Base-by-base conservation (phyloP, 2,888 invertebrate species). In the Drosophila phalerata region DNA sequence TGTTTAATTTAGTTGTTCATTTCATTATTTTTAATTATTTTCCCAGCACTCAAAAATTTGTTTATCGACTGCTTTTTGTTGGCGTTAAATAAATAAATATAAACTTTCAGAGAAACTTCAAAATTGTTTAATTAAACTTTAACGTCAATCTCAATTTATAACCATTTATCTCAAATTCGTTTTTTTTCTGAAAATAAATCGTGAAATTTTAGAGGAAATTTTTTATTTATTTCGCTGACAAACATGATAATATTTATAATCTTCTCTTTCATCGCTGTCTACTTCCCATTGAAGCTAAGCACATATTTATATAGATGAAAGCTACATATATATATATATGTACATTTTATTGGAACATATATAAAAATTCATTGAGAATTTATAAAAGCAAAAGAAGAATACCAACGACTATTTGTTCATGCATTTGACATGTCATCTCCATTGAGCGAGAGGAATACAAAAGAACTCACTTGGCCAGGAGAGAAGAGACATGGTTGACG, bases 361-460 rank as follows among this genome's bases (percentile, higher is more conserved):
- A 48, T 52, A 43, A 69, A 79, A 69, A 66, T 63, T 73, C 69
- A 64, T 77, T 74, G 51, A 53, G 62, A 63, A 57, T 62, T 65
- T 57, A 63, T 65, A 62, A 73, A 63, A 55, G 15, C 17, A 43
- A 37, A 40, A 38, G 47, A 51, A 47, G 52, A 66, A 57, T 49
- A 42, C 53, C 52, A 72, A 64, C 42, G 61, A 78, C 57, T 74
- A 63, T 72, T 79, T 81, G 81, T 67, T 81, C 81, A 72, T 77
- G 79, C 81, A 81, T 69, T 74, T 79, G 79, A 77, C 78, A 79
- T 81, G 74, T 74, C 69, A 72, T 74, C 74, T 64, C 72, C 77
- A 76, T 63, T 43, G 49, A 61, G 66, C 72, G 52, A 53, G 61
- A 53, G 57, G 30, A 69, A 76, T 60, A 80, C 68, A 80, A 77